These are phyloP conservation scores for Halcyon chelicuti DNA, from an alignment of 2,797 vertebrate species.

Conservation along the genomic window DNA sequence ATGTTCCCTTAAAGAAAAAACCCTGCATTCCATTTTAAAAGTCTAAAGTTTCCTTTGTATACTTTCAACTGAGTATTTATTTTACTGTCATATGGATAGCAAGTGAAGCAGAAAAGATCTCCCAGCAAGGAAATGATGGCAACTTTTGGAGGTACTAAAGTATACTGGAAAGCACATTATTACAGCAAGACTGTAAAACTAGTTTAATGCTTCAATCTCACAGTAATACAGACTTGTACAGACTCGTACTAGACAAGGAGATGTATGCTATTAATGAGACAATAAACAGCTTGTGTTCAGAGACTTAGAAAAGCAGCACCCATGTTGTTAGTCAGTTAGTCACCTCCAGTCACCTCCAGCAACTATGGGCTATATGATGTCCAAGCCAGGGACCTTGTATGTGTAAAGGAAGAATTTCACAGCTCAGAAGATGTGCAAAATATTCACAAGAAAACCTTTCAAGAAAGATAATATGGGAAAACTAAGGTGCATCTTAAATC, in stretches of 20 bases:
- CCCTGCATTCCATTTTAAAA: not conserved
- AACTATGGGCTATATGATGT: not conserved
- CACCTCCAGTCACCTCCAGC: not conserved
- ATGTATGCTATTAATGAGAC: not conserved
- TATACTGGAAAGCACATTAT: not conserved
- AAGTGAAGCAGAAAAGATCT: conserved; percentile 33
- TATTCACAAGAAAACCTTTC: not conserved
- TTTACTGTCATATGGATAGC: not conserved
- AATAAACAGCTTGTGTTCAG: not conserved
- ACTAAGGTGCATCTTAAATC: not conserved
- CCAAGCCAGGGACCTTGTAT: not conserved
- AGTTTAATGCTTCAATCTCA: not conserved
- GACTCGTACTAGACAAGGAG: not conserved
- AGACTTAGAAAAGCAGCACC: not conserved
- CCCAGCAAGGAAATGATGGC: not conserved
- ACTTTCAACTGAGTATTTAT: not conserved
- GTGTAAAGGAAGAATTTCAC: not conserved
- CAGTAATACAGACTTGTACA: not conserved
- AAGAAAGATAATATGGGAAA: not conserved
- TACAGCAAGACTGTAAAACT: not conserved
- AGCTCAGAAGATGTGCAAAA: not conserved
- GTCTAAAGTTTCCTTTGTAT: not conserved
- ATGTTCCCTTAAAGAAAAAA: not conserved
- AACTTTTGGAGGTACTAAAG: not conserved
- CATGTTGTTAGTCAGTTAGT: not conserved